Percentiles rank a stretch among this genome's conserved stretches.
phyloP scores from a whole-genome alignment of 2,888 invertebrate genomes.

The Scaptomyza parva region DNA sequence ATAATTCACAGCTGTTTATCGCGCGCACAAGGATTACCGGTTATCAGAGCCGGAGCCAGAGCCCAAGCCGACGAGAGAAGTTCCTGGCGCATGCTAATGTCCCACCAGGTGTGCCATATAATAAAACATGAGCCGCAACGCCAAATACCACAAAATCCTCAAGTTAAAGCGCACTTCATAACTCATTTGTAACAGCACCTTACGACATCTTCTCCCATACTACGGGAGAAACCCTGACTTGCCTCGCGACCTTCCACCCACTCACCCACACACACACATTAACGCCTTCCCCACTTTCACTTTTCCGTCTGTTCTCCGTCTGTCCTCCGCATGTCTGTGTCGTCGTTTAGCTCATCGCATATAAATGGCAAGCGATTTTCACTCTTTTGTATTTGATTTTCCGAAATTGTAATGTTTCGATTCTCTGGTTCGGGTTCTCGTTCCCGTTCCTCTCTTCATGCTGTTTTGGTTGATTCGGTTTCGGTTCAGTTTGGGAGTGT shows the following conservation, averaged over 20 bases:
- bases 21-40: conserved; percentile 35
- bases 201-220: conserved; percentile 6
- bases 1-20: conserved; percentile 47
- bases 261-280: conserved; percentile 18
- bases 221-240: neutral
- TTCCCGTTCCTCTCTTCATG: neutral
- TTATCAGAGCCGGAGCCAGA: neutral
- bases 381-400: conserved; percentile 75
- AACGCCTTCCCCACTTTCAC: neutral
- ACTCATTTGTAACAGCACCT: conserved; percentile 64
- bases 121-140: conserved; percentile 53
- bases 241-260: conserved; percentile 20
- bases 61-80: too few species aligned
- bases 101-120: conserved; percentile 45
- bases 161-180: conserved; percentile 62
- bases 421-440: conserved; percentile 23
- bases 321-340: conserved; percentile 14
- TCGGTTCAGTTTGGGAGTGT: conserved; percentile 35
- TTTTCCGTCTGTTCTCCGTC: neutral
- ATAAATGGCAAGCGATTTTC: conserved; percentile 71
- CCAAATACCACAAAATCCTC: conserved; percentile 66
- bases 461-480: conserved; percentile 10
- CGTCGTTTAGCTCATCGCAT: conserved; percentile 55
- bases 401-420: conserved; percentile 60
- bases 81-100: conserved; percentile 33